These are phyloP conservation scores for Anadara kagoshimensis DNA, from an alignment of 1,140 invertebrate species.

Conservation along the genomic window DNA sequence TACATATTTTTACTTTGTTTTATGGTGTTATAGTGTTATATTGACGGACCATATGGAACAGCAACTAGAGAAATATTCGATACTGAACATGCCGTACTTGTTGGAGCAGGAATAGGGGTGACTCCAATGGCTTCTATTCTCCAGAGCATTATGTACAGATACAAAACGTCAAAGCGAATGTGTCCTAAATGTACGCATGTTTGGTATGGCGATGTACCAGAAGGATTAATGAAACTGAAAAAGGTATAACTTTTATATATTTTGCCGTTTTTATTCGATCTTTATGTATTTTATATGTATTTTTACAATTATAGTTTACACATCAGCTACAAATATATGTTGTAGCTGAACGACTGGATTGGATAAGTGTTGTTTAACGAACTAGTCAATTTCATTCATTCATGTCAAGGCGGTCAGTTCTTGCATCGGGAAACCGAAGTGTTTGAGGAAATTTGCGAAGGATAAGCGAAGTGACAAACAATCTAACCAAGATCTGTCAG, in stretches of 20 bases:
- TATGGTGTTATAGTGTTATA: conserved; percentile 40
- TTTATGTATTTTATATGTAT: too few relatives aligned
- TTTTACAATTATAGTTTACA: too few relatives aligned
- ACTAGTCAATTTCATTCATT: too few relatives aligned
- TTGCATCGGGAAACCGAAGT: too few relatives aligned
- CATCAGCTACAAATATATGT: too few relatives aligned
- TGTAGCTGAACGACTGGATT: too few relatives aligned
- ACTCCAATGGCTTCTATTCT: conserved; percentile 97
- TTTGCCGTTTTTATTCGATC: too few relatives aligned
- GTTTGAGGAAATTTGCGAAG: too few relatives aligned
- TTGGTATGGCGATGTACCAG: conserved; percentile 82
- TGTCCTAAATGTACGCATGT: conserved; percentile 90
- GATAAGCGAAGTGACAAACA: too few relatives aligned
- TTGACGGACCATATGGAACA: conserved; percentile 85
- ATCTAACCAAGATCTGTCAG: too few relatives aligned
- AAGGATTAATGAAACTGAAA: conserved; percentile 77
- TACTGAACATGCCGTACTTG: conserved; percentile 94
- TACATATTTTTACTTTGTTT: not conserved
- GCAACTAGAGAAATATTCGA: conserved; percentile 95
- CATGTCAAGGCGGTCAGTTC: too few relatives aligned
- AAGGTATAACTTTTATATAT: conserved; percentile 40
- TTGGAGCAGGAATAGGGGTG: conserved; percentile 96
- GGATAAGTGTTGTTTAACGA: too few relatives aligned
- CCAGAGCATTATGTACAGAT: conserved; percentile 94
- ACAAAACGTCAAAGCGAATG: conserved; percentile 86